Evolutionary conservation across 2,888 invertebrate species (phyloP), one percentile per base, ranked within the genome.

Genomic region (Tiliacea citrago): DNA sequence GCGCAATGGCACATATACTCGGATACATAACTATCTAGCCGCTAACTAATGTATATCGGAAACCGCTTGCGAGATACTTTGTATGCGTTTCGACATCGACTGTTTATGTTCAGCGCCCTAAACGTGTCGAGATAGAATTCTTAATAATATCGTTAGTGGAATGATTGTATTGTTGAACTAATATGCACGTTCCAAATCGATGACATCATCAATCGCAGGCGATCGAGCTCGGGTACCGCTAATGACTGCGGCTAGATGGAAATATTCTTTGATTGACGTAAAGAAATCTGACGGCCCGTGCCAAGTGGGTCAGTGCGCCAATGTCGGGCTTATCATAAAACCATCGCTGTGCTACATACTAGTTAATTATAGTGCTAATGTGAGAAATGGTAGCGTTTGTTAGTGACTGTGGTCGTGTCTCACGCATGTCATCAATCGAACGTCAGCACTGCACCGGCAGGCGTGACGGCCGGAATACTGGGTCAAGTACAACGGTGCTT

Each of bases 401-500:
- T 86, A 82, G 81, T 83, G 86, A 65, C 69, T 75, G 78, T 84
- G 84, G 78, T 86, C 76, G 87, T 87, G 89, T 90, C 92, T 92
- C 92, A 92, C 91, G 92, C 90, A 92, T 91, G 91, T 91, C 93
- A 93, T 93, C 93, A 91, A 91, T 93, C 92, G 92, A 88, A 90
- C 90, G 91, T 89, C 90, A 88, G 87, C 89, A 88, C 86, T 90
- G 92, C 92, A 90, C 88, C 90, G 91, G 86, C 92, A 90, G 91
- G 90, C 92, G 91, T 88, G 88, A 88, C 95, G 94, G 91, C 88
- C 91, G 89, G 90, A 91, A 94, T 95, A 94, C 95, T 96, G 91
- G 96, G 96, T 96, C 96, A 96, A 96, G 96, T 95, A 96, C 96
- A 95, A 93, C 95, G 95, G 93, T 94, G 96, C 95, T 95, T 94